These are phyloP conservation scores for Ectropis grisescens DNA, from an alignment of 1,140 invertebrate genomes.

Conservation along the genomic window DNA sequence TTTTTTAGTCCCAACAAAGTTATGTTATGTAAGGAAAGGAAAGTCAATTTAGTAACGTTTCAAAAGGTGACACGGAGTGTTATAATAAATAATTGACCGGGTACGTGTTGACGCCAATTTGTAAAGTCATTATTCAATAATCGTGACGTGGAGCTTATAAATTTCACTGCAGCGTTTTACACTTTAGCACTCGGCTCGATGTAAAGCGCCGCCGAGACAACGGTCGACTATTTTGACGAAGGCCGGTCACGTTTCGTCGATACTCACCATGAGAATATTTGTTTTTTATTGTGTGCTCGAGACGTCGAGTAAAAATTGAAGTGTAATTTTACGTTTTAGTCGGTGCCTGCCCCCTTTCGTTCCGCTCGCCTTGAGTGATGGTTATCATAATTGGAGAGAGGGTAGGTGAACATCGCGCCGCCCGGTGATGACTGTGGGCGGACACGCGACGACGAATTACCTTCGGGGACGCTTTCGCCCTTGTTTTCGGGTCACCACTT, in stretches of 20 bases:
- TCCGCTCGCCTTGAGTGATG: slow-evolving; percentile 66
- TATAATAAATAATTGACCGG: slow-evolving; percentile 13
- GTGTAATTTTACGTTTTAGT: slow-evolving; percentile 67
- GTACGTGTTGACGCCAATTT: slow-evolving; percentile 33
- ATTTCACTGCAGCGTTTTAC: slow-evolving; percentile 62
- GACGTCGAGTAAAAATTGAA: slow-evolving; percentile 59
- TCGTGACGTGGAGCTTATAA: slow-evolving; percentile 59
- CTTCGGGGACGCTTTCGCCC: slow-evolving; percentile 3
- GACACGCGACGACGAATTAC: slow-evolving; percentile 26
- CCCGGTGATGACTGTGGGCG: slow-evolving; percentile 32
- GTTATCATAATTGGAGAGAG: slow-evolving; percentile 65
- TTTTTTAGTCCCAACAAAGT: too few relatives aligned
- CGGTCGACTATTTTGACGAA: slow-evolving; percentile 63
- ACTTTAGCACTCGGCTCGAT: slow-evolving; percentile 61
- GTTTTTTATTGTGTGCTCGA: slow-evolving; percentile 62
- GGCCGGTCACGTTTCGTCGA: slow-evolving; percentile 66
- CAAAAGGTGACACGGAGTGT: slow-evolving; percentile 5
- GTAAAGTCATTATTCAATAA: slow-evolving; percentile 61
- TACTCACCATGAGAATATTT: slow-evolving; percentile 67
- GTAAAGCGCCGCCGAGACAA: slow-evolving; percentile 58
- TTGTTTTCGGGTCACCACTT: too few relatives aligned
- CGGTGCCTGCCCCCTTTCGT: slow-evolving; percentile 65
- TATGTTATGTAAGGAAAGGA: too few relatives aligned
- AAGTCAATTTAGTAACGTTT: too few relatives aligned
- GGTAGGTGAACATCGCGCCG: slow-evolving; percentile 45